phyloP scores from a whole-genome alignment of 2,797 vertebrate species.

The Spinus pinus region DNA sequence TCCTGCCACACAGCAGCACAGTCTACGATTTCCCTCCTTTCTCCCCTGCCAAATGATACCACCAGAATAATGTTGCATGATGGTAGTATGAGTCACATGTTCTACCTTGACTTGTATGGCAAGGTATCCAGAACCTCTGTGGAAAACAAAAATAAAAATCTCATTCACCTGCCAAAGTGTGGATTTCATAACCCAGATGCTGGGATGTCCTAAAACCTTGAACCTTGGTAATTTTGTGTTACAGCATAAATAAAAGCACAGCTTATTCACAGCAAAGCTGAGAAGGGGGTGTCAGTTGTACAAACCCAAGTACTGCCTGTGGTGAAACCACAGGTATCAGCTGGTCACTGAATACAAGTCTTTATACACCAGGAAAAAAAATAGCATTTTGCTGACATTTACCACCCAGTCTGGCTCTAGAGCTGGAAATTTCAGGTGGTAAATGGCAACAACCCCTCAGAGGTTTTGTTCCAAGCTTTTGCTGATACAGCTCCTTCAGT shows the following conservation, averaged over 20 bases:
- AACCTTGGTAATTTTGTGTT: background rate
- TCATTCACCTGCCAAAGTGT: background rate
- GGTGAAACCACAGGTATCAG: background rate
- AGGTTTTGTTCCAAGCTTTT: background rate
- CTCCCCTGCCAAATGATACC: background rate
- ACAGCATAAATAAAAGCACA: background rate
- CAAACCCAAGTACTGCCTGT: background rate
- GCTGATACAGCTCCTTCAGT: background rate
- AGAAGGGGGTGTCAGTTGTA: background rate
- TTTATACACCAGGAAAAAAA: background rate
- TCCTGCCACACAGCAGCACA: background rate
- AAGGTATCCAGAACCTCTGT: background rate
- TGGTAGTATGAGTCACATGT: background rate
- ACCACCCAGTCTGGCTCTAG: background rate
- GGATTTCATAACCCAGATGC: background rate
- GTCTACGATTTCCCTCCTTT: background rate
- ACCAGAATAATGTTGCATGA: background rate
- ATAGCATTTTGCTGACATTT: background rate
- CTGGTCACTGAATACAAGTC: background rate
- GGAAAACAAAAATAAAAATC: background rate
- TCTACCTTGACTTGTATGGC: background rate
- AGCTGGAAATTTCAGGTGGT: background rate
- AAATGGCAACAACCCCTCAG: background rate
- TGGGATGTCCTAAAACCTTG: background rate
- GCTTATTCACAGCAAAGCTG: background rate